phyloP scores from a whole-genome alignment of 2,888 invertebrate genomes.

The Phytoseiulus persimilis region DNA sequence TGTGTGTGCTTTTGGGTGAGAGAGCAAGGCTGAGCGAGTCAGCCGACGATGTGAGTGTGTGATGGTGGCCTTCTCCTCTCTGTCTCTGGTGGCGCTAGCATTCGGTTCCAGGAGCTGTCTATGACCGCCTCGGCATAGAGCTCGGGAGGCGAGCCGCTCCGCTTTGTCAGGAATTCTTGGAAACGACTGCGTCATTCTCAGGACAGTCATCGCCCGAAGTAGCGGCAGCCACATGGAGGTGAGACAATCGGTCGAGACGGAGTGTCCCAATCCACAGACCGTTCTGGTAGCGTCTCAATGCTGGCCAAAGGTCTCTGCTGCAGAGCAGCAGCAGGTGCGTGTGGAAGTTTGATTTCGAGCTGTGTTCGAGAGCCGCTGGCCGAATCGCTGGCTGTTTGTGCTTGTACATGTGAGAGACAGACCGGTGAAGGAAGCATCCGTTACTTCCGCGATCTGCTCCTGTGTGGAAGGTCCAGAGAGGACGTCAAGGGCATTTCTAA shows the following conservation, averaged over 20 bases:
- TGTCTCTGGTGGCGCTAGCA: conserved; percentile 9
- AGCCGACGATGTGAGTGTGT: not conserved
- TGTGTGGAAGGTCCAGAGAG: too few relatives aligned
- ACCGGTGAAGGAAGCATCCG: too few relatives aligned
- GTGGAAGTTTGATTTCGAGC: too few relatives aligned
- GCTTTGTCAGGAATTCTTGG: conserved; percentile 20
- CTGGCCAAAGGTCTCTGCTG: too few relatives aligned
- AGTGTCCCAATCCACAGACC: too few relatives aligned
- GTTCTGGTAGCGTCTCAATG: too few relatives aligned
- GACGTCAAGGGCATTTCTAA: too few relatives aligned
- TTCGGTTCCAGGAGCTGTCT: conserved; percentile 28
- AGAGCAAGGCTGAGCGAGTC: not conserved
- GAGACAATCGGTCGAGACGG: not conserved
- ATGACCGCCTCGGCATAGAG: not conserved
- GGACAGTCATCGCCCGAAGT: not conserved
- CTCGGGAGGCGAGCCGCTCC: not conserved
- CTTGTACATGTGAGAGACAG: too few relatives aligned
- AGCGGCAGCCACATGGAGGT: not conserved
- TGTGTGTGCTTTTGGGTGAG: not conserved
- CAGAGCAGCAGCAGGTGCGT: too few relatives aligned
- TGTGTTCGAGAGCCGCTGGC: too few relatives aligned
- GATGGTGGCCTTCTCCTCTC: not conserved
- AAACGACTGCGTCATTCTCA: conserved; percentile 24
- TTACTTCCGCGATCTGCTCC: too few relatives aligned
- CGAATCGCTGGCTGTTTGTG: too few relatives aligned